phyloP scores from a whole-genome alignment of 2,113 vertebrate species.

The Brevimyrus niger region DNA sequence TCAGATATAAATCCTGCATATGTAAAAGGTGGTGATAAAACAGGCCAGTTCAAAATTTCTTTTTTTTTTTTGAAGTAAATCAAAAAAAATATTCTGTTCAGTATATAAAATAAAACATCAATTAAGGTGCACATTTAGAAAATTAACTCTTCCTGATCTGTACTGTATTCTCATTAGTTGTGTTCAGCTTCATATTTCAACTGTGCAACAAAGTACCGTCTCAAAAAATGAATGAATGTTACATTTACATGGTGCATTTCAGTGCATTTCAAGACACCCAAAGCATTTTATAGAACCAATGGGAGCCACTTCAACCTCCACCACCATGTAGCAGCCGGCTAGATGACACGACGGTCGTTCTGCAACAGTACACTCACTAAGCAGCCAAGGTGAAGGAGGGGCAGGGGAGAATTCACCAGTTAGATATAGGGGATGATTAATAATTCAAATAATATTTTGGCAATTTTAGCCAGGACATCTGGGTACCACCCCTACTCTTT shows the following conservation, averaged over 20 bases:
- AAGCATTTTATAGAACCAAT: background rate
- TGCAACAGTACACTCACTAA: background rate
- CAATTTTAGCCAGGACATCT: too few relatives aligned
- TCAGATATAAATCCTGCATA: background rate
- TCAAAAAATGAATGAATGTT: background rate
- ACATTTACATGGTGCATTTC: background rate
- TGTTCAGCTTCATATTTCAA: too few relatives aligned
- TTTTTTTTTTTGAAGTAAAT: too few relatives aligned
- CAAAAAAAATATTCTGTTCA: too few relatives aligned
- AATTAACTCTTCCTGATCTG: too few relatives aligned
- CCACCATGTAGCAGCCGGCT: background rate
- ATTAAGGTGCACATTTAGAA: too few relatives aligned
- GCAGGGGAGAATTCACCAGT: background rate
- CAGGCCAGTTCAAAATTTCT: background rate
- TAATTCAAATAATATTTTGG: too few relatives aligned
- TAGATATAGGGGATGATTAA: too few relatives aligned
- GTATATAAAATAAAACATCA: too few relatives aligned
- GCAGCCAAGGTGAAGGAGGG: background rate
- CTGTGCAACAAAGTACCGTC: too few relatives aligned
- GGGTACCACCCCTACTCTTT: too few relatives aligned
- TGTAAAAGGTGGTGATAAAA: background rate
- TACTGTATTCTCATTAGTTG: too few relatives aligned
- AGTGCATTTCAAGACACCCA: background rate
- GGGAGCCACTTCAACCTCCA: background rate
- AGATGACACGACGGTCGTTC: background rate